Evolutionary conservation across 2,888 invertebrate genomes (phyloP).

Genomic region (Horisme vitalbata): DNA sequence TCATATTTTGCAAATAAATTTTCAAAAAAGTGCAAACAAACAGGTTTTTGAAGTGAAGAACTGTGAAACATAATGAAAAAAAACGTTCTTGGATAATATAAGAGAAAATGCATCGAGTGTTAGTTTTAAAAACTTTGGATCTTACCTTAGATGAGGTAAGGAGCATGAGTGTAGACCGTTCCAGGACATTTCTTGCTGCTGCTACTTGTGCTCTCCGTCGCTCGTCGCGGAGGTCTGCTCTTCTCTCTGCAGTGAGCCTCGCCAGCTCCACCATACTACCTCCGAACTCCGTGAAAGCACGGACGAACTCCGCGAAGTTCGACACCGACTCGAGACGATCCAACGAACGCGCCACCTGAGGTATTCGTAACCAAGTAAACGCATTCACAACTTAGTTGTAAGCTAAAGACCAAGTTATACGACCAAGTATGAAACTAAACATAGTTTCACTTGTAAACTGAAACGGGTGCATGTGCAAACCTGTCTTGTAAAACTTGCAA

Average conservation of each 20-base stretch:
- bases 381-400: slow-evolving; percentile 26
- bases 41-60: too few relatives aligned
- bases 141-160: slow-evolving; percentile 96
- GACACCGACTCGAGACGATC: slow-evolving; percentile 93
- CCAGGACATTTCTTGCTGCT: slow-evolving; percentile 96
- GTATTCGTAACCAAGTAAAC: slow-evolving; percentile 33
- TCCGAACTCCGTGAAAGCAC: slow-evolving; percentile 99
- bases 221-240: slow-evolving; percentile 96
- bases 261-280: slow-evolving; percentile 99
- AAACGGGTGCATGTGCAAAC: slow-evolving; percentile 25
- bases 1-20: too few relatives aligned
- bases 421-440: slow-evolving; percentile 33
- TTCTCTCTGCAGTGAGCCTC: slow-evolving; percentile 91
- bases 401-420: slow-evolving; percentile 30
- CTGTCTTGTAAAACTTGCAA: slow-evolving; percentile 21
- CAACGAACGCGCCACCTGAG: slow-evolving; percentile 89
- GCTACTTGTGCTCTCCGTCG: slow-evolving; percentile 97
- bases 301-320: slow-evolving; percentile 98
- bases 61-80: too few relatives aligned
- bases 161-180: slow-evolving; percentile 97
- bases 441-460: slow-evolving; percentile 20
- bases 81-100: too few relatives aligned
- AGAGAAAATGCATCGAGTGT: background rate
- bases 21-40: too few relatives aligned
- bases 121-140: background rate